Evolutionary conservation across 2,888 invertebrate genomes (phyloP).

Genomic region (Tetheella fluctuosa): DNA sequence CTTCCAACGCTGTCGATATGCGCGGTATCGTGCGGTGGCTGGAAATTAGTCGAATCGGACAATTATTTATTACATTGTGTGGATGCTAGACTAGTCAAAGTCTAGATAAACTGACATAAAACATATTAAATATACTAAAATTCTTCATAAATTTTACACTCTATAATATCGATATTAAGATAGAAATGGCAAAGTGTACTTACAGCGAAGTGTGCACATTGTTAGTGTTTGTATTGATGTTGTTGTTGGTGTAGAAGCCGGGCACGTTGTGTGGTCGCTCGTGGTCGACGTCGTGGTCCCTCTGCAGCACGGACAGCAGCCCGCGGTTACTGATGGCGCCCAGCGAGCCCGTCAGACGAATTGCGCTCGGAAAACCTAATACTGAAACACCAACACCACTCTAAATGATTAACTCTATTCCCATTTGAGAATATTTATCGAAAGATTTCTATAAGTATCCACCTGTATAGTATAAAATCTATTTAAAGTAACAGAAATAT

Average conservation of each 20-base stretch:
- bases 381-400: slow-evolving; percentile 34
- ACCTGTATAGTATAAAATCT: no score
- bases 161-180: no score
- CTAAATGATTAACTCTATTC: no score
- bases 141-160: no score
- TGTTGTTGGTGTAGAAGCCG: slow-evolving; percentile 69
- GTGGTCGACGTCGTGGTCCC: slow-evolving; percentile 72
- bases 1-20: slow-evolving; percentile 65
- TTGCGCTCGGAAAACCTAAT: slow-evolving; percentile 62
- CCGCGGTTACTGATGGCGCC: slow-evolving; percentile 76
- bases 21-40: slow-evolving; percentile 81
- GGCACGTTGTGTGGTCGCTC: slow-evolving; percentile 77
- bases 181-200: slow-evolving; percentile 29
- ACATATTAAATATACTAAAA: no score
- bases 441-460: no score
- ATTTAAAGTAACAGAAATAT: no score
- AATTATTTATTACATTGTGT: no score
- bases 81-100: no score
- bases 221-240: slow-evolving; percentile 52
- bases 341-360: slow-evolving; percentile 76
- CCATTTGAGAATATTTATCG: no score
- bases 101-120: no score
- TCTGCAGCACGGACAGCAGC: slow-evolving; percentile 58
- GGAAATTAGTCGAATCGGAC: slow-evolving; percentile 12
- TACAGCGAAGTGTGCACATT: slow-evolving; percentile 61